Conservation (phyloP, 2,113 vertebrate genomes). For the Empidonax alnorum region DNA sequence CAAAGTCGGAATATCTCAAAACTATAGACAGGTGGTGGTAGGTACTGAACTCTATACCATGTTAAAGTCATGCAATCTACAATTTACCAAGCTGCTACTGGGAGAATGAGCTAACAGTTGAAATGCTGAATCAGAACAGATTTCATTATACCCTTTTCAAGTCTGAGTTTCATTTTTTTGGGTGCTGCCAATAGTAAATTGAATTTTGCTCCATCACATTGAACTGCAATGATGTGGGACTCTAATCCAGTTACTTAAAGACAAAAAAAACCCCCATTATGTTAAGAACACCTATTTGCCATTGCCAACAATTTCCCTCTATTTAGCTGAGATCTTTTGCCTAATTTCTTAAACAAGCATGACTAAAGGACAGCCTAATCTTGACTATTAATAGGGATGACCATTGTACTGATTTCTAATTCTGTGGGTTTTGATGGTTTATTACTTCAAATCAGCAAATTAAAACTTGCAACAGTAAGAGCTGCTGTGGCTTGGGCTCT, state of each 20-base stretch:
- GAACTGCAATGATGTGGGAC: background rate
- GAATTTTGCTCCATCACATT: background rate
- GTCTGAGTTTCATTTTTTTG: background rate
- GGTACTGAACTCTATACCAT: background rate
- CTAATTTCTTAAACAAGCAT: background rate
- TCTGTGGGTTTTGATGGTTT: background rate
- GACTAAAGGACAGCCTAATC: background rate
- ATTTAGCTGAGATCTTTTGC: background rate
- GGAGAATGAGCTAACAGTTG: background rate
- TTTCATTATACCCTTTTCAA: background rate
- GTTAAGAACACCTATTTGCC: background rate
- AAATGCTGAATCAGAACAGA: background rate
- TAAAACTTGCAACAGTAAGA: background rate
- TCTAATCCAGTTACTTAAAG: background rate
- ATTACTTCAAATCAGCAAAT: background rate
- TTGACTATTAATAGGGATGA: background rate
- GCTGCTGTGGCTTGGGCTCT: background rate
- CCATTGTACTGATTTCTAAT: background rate
- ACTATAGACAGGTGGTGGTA: background rate
- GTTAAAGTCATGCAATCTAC: background rate
- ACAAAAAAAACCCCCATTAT: background rate
- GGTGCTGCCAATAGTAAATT: background rate
- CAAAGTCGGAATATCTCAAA: background rate
- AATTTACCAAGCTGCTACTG: background rate
- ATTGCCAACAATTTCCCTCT: background rate